These are phyloP conservation scores for Chaenocephalus aceratus DNA, from an alignment of 2,113 vertebrate genomes.

Conservation along the genomic window DNA sequence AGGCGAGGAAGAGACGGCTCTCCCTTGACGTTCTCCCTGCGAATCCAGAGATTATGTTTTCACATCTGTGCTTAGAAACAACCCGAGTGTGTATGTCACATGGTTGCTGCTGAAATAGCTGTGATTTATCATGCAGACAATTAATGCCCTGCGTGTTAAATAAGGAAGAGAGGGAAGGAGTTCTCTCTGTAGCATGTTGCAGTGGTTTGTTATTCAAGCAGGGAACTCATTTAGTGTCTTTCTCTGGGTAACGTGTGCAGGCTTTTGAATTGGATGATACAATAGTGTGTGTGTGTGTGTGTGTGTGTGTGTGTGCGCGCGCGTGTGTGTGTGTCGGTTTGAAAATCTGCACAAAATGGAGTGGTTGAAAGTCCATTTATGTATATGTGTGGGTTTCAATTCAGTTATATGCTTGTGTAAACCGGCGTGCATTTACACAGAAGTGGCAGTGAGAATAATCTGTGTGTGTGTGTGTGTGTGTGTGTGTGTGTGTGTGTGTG, in stretches of 20 bases:
- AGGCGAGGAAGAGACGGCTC: conserved; percentile 34
- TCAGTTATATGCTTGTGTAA: neutral
- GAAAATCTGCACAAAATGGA: neutral
- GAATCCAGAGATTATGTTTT: too few relatives aligned
- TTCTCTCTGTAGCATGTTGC: conserved; percentile 20
- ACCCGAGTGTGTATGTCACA: conserved; percentile 60
- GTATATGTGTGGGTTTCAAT: neutral
- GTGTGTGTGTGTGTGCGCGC: neutral
- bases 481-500: conserved; percentile 8
- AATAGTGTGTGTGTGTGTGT: neutral
- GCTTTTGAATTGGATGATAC: conserved; percentile 7
- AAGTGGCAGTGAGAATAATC: too few relatives aligned
- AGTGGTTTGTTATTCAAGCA: conserved; percentile 18
- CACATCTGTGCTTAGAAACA: conserved; percentile 71
- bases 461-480: neutral
- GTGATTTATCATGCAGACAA: conserved; percentile 72
- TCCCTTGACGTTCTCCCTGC: conserved; percentile 67
- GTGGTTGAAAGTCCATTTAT: conserved; percentile 17
- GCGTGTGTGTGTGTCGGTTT: neutral
- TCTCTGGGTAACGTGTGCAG: neutral
- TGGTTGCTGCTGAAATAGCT: conserved; percentile 54
- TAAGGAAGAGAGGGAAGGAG: conserved; percentile 16
- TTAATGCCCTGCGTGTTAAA: conserved; percentile 62
- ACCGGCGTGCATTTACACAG: neutral
- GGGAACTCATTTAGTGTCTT: conserved; percentile 6